phyloP scores from a whole-genome alignment of 2,797 vertebrate genomes.

The Salmo trutta region DNA sequence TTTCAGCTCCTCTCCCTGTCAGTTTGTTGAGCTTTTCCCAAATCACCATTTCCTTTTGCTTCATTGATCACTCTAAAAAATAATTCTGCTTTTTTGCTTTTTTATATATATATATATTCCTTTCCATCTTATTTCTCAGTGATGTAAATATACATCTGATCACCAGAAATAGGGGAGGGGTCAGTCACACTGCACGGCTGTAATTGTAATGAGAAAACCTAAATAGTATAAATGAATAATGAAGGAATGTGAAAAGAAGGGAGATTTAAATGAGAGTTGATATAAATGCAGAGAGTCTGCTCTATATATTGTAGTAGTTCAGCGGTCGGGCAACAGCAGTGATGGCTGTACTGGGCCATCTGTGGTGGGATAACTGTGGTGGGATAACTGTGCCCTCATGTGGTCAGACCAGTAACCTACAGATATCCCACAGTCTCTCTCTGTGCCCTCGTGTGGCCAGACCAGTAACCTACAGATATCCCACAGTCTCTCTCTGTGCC shows the following conservation, averaged over 20 bases:
- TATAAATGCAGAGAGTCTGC: conserved; percentile 36
- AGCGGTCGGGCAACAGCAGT: conserved; percentile 57
- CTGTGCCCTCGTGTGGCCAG: too few species aligned
- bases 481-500: too few species aligned
- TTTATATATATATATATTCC: too few species aligned
- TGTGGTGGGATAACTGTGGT: conserved; percentile 72
- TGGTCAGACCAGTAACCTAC: conserved; percentile 64
- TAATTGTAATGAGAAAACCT: conserved; percentile 59
- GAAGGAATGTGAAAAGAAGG: conserved; percentile 58
- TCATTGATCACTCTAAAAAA: too few species aligned
- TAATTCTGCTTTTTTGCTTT: too few species aligned
- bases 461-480: too few species aligned
- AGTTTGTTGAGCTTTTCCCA: too few species aligned
- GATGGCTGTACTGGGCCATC: conserved; percentile 54
- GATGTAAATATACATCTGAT: neutral
- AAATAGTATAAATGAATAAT: conserved; percentile 71
- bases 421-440: conserved; percentile 40
- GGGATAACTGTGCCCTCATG: conserved; percentile 79
- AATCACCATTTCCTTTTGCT: too few species aligned
- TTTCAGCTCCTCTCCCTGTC: too few species aligned
- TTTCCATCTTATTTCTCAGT: too few species aligned
- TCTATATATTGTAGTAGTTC: conserved; percentile 31
- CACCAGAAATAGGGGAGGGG: neutral
- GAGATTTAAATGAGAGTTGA: conserved; percentile 59
- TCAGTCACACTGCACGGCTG: conserved; percentile 10